Base-by-base conservation (phyloP, 2,113 vertebrate species). In the Elgaria multicarinata region DNA sequence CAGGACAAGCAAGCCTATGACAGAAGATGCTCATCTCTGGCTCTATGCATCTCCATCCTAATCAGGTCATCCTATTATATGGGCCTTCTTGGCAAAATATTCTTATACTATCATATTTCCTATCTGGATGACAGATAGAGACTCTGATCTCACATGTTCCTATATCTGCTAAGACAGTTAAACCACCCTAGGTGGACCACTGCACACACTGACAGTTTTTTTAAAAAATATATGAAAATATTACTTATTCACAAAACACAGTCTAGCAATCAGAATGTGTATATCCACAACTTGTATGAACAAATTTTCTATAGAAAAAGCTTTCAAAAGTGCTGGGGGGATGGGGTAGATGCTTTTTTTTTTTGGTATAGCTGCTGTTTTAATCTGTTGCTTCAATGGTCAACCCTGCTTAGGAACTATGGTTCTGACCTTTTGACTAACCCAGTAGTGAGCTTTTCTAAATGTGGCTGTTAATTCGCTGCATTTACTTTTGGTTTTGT, bases 1-100 rank as follows among this genome's bases (percentile, higher is more conserved):
- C 53, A 42, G 33, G 26, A 36, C 46, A 3, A 80, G 18, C 1
- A 0, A 36, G 3, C 1, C 83, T 72, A 46, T 31, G 4, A 64
- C 12, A 33, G 55, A 62, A 66, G 42, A 66, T 28, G 9, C 28
- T 26, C 9, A 64, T 64, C 44, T 81, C 42, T 28, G 14, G 67
- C 1, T 78, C 5, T 67, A 0, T 0, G 66, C 28, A 55, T 24
- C 0, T 0, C 62, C 10, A 86, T 0, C 0, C 89, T 92, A 92
- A 86, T 50, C 1, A 44, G 33, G 7, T 53, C 20, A 79, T 85
- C 46, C 13, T 62, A n/a, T 24, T 67, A 62, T 36, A 69, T 75
- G 31, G 33, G n/a, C 24, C n/a, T 1, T 20, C 26, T 62, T 89
- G 36, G 16, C 74, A 67, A 76, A 67, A 66, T 84, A 28, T 62